Conservation (phyloP, 2,113 vertebrate species). For the Mobula birostris region DNA sequence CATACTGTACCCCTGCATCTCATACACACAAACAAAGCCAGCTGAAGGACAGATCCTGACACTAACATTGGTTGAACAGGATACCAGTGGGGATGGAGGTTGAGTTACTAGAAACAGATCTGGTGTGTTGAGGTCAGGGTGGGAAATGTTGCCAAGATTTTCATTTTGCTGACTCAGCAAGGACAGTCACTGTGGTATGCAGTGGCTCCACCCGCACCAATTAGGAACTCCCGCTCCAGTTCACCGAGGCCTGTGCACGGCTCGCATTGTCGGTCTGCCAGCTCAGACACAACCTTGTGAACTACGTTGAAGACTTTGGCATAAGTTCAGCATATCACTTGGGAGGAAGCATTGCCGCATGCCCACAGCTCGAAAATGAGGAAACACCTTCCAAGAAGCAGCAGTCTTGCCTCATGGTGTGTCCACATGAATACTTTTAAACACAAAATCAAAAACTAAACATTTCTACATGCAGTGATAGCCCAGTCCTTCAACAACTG, state of each 20-base stretch:
- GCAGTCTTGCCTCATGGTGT: too few relatives aligned
- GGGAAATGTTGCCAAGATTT: neutral
- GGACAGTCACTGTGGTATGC: neutral
- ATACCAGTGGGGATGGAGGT: too few relatives aligned
- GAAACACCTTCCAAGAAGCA: neutral
- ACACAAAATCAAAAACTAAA: neutral
- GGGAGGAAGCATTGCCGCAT: neutral
- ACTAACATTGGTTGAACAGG: neutral
- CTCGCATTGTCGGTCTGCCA: neutral
- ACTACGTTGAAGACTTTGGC: neutral
- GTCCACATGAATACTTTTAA: neutral
- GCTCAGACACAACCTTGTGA: neutral
- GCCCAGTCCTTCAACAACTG: neutral
- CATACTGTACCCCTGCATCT: too few relatives aligned
- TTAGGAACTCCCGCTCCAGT: neutral
- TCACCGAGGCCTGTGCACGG: neutral
- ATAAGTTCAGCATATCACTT: neutral
- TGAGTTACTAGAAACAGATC: neutral
- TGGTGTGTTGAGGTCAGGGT: too few relatives aligned
- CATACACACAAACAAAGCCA: too few relatives aligned
- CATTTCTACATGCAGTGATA: slow-evolving; percentile 7
- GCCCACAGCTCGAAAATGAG: neutral
- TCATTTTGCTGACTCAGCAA: neutral
- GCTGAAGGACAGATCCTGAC: neutral
- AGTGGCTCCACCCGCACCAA: neutral